phyloP scores from a whole-genome alignment of 2,888 invertebrate species.

The Lepidocyrtinus sp. region DNA sequence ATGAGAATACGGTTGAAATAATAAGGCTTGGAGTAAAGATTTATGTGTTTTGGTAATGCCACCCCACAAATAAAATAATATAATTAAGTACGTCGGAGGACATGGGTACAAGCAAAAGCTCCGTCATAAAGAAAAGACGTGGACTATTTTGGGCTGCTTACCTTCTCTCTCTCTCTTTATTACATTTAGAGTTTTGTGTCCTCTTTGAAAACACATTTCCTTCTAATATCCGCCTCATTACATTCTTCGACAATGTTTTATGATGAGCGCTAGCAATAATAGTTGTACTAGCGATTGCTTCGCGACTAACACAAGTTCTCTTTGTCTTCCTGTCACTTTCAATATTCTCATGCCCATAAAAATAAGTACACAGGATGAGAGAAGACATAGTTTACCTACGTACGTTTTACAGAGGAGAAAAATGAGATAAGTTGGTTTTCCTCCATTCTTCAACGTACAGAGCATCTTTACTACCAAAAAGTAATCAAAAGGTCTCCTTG shows the following conservation, averaged over 20 bases:
- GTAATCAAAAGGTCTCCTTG: conserved; percentile 57
- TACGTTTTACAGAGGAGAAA: conserved; percentile 1
- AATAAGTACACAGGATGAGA: background rate
- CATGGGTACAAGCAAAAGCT: conserved; percentile 1
- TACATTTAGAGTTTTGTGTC: background rate
- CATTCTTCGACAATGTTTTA: conserved; percentile 16
- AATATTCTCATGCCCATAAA: conserved; percentile 2
- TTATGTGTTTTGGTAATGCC: background rate
- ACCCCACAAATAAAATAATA: background rate
- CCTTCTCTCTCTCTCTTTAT: background rate
- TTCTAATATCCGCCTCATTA: conserved; percentile 24
- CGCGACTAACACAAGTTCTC: background rate
- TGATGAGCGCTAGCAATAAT: too few species aligned
- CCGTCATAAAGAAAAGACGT: background rate
- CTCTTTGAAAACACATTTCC: background rate
- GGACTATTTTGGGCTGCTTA: too few species aligned
- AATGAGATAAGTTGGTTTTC: conserved; percentile 1
- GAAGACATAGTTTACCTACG: background rate
- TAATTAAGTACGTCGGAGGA: conserved; percentile 3
- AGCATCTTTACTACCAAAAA: conserved; percentile 30
- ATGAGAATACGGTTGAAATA: too few species aligned
- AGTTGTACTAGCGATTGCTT: background rate
- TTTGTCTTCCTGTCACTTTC: background rate
- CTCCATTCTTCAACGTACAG: background rate
- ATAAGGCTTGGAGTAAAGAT: too few species aligned